Conservation (phyloP, 2,797 vertebrate species). For the Rhinatrema bivittatum region DNA sequence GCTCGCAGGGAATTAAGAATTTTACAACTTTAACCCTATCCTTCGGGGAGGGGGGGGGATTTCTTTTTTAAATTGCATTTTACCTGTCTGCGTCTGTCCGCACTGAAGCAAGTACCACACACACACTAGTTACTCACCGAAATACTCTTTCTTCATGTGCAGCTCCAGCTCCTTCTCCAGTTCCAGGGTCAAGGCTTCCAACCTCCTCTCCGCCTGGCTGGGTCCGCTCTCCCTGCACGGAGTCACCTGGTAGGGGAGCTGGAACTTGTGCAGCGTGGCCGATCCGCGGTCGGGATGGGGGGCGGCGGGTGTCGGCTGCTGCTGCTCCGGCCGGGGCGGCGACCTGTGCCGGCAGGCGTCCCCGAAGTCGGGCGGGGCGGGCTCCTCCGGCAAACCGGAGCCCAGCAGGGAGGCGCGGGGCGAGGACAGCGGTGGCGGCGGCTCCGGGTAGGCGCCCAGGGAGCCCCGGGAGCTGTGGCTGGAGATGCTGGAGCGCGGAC, state of each 20-base stretch:
- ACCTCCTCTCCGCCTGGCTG: conserved; percentile 83
- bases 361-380: conserved; percentile 57
- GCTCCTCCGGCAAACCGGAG: conserved; percentile 59
- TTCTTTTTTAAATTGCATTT: no score
- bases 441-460: conserved; percentile 80
- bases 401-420: conserved; percentile 74
- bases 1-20: no score
- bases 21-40: no score
- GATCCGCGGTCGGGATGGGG: conserved; percentile 57
- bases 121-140: conserved; percentile 78
- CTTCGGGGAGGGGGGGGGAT: no score
- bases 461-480: conserved; percentile 90
- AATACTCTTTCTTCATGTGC: conserved; percentile 94
- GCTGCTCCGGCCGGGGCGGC: conserved; percentile 52
- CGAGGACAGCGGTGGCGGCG: conserved; percentile 68
- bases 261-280: conserved; percentile 62
- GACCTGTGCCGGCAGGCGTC: conserved; percentile 55
- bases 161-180: conserved; percentile 93
- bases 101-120: no score
- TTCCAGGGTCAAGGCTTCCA: conserved; percentile 89
- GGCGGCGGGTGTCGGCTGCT: conserved; percentile 28
- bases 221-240: conserved; percentile 78
- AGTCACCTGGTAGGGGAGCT: conserved; percentile 82
- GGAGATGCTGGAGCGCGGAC: conserved; percentile 89
- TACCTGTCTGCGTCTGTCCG: no score